Conservation (phyloP, 2,113 vertebrate species). For the Heteronetta atricapilla region DNA sequence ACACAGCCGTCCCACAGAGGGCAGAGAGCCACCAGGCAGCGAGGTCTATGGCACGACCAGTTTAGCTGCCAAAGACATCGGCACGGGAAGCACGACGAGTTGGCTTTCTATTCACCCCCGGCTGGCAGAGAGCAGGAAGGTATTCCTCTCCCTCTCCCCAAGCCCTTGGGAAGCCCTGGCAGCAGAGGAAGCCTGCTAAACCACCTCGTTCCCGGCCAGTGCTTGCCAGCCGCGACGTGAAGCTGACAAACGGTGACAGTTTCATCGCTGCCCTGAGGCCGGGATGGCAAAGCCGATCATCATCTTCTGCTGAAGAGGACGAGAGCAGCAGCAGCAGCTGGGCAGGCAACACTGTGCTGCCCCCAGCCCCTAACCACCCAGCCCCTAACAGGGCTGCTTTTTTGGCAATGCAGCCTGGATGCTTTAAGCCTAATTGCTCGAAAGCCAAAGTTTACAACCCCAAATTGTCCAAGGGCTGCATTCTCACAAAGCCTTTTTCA, state of each 20-base stretch:
- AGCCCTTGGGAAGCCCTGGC: background rate
- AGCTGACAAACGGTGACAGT: background rate
- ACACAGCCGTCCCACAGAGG: background rate
- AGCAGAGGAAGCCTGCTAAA: background rate
- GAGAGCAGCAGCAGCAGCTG: background rate
- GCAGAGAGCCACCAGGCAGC: background rate
- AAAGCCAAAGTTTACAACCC: background rate
- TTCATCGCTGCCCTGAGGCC: background rate
- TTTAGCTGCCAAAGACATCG: background rate
- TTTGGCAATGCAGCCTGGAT: background rate
- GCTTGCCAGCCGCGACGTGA: background rate
- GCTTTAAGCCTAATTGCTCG: background rate
- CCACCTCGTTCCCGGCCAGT: background rate
- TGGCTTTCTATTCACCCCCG: background rate
- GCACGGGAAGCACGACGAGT: rapidly evolving
- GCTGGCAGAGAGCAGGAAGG: background rate
- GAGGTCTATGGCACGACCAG: background rate
- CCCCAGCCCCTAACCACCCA: background rate
- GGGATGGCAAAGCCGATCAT: background rate
- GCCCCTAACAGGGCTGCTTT: background rate
- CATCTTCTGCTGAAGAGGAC: background rate
- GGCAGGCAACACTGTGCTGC: background rate
- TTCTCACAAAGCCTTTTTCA: background rate
- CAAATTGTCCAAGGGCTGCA: background rate
- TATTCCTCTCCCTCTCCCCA: background rate